Evolutionary conservation across 2,113 vertebrate genomes (phyloP), one percentile per base, ranked within the genome.

Genomic region (Oxygymnocypris stewartii): DNA sequence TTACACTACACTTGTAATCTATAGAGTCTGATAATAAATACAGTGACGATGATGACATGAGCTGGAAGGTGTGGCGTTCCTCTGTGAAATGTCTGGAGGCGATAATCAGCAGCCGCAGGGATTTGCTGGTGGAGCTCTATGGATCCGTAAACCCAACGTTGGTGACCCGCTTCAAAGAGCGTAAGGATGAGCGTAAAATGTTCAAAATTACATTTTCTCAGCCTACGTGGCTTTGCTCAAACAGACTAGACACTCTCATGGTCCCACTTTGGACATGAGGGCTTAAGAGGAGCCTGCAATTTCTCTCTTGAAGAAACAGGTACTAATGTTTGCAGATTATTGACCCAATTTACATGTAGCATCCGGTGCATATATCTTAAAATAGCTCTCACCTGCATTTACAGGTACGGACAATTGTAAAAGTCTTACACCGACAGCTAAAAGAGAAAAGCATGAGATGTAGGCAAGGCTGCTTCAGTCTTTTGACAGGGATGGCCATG

Each of bases 121-220:
- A 99, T 82, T 94, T 98, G 59, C 93, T 98, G 9, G 91, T 94
- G 23, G 96, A 96, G 28, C 96, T 99, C 91, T 97, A 97, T 91
- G 89, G 90, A 84, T 95, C 94, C 0, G 91, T 98, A 54, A 96
- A 95, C 0, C 97, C 97, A 0, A 94, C 93, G 0, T 93, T 99
- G 89, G 95, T 99, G 86, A 91, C 91, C 75, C 95, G 97, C 25
- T 99, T 99, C 94, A 96, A 94, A 89, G 98, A 99, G 90, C 95
- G 97, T 0, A 97, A 99, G 91, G 98, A n/a, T n/a, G n/a, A n/a
- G n/a, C n/a, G n/a, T n/a, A 99, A 93, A 99, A 98, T 0, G 97
- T 99, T 86, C 94, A 94, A 89, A 95, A 96, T 0, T 97, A 99
- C 13, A 95, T 99, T 88, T 97, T 98, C 7, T 92, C 93, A 0